Percentiles rank a stretch among this genome's conserved stretches.
These are phyloP conservation scores for Aphaenogaster floridana DNA, from an alignment of 1,140 invertebrate species.

Conservation along the genomic window DNA sequence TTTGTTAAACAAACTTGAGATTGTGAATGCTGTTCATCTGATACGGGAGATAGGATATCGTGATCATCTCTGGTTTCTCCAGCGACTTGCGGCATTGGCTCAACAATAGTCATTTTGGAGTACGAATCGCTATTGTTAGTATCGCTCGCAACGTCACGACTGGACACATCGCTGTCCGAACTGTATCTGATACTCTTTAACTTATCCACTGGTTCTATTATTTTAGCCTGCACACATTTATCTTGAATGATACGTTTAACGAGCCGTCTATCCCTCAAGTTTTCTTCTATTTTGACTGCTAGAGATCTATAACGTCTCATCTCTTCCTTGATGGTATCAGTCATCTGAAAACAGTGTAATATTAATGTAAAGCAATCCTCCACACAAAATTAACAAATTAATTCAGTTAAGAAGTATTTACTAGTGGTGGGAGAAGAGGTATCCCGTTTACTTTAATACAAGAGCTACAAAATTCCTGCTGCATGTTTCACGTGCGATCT, in stretches of 20 bases:
- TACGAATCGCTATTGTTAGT: constrained; percentile 34
- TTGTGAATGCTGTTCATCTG: constrained; percentile 66
- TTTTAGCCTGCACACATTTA: neutral
- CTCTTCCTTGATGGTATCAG: constrained; percentile 88
- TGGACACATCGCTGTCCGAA: constrained; percentile 47
- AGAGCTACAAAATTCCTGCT: constrained; percentile 83
- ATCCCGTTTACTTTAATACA: constrained; percentile 89
- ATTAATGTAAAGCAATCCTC: neutral
- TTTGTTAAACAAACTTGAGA: constrained; percentile 62
- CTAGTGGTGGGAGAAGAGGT: constrained; percentile 89
- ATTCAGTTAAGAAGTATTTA: constrained; percentile 82
- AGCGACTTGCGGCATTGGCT: neutral
- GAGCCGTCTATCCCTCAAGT: constrained; percentile 76
- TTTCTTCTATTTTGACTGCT: constrained; percentile 88
- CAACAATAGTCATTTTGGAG: constrained; percentile 19
- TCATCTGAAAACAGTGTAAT: constrained; percentile 85
- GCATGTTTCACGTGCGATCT: constrained; percentile 46
- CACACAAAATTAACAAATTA: constrained; percentile 59
- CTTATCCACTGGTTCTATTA: neutral
- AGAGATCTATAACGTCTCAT: constrained; percentile 89
- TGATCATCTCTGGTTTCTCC: neutral
- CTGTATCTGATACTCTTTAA: constrained; percentile 39
- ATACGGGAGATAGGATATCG: constrained; percentile 32
- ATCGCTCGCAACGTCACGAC: constrained; percentile 12
- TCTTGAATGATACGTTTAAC: constrained; percentile 24